phyloP scores from a whole-genome alignment of 2,113 vertebrate genomes.

The Plestiodon gilberti region DNA sequence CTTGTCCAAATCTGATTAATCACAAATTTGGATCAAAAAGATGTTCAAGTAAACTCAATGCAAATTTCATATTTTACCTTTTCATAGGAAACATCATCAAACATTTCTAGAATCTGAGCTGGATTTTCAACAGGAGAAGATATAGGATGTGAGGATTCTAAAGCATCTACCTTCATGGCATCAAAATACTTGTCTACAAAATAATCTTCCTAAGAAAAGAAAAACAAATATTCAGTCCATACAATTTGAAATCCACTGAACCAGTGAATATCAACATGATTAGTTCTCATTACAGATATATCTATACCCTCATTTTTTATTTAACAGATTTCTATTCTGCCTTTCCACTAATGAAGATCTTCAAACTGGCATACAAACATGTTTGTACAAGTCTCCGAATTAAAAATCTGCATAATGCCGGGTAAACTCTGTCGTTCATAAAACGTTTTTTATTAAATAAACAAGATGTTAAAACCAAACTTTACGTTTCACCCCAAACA shows the following conservation, averaged over 20 bases:
- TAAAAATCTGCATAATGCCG: too few species aligned
- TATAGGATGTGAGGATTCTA: slow-evolving; percentile 90
- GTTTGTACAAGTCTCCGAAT: not conserved
- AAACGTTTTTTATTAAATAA: too few species aligned
- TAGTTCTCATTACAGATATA: fast-evolving
- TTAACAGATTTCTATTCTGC: not conserved
- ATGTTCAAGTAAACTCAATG: not conserved
- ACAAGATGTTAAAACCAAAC: too few species aligned
- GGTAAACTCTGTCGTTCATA: too few species aligned
- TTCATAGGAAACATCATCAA: slow-evolving; percentile 90
- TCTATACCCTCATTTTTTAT: not conserved
- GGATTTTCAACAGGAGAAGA: slow-evolving; percentile 87
- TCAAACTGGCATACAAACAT: not conserved
- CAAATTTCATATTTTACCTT: slow-evolving; percentile 78
- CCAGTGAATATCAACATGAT: not conserved
- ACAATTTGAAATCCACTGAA: not conserved
- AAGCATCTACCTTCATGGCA: slow-evolving; percentile 88
- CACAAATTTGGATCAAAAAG: not conserved
- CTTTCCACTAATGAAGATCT: not conserved
- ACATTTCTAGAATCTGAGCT: slow-evolving; percentile 91
- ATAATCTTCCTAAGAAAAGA: slow-evolving; percentile 80
- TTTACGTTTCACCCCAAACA: too few species aligned
- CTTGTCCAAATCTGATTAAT: not conserved
- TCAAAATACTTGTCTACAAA: slow-evolving; percentile 87
- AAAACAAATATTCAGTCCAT: not conserved